phyloP scores from a whole-genome alignment of 2,113 vertebrate genomes.

The Acrocephalus kingi region DNA sequence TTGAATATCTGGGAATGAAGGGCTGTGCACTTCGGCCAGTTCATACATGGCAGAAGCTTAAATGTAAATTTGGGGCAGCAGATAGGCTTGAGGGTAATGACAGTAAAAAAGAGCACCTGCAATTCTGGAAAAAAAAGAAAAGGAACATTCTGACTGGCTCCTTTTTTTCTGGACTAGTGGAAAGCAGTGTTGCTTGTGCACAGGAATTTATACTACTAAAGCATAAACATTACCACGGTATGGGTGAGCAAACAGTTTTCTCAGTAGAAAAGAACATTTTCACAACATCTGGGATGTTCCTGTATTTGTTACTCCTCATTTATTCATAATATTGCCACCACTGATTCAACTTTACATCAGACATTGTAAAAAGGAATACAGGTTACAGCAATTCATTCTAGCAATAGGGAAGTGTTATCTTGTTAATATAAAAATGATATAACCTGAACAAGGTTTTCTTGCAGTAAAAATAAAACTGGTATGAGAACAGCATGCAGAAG shows the following conservation, averaged over 20 bases:
- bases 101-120: background rate
- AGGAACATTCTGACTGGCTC: background rate
- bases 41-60: background rate
- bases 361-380: background rate
- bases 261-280: background rate
- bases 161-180: background rate
- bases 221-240: background rate
- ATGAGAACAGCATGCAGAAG: background rate
- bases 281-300: background rate
- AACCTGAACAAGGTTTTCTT: background rate
- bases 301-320: background rate
- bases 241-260: background rate
- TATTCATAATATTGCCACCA: background rate
- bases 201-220: background rate
- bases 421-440: background rate
- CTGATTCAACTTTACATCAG: background rate
- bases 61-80: background rate
- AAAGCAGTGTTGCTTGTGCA: background rate
- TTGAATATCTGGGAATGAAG: background rate
- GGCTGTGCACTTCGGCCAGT: background rate
- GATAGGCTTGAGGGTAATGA: background rate
- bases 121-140: background rate
- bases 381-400: background rate
- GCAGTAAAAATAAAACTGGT: background rate
- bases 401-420: background rate